Base-by-base conservation (phyloP, 2,113 vertebrate genomes). In the Nothobranchius kuhntae region DNA sequence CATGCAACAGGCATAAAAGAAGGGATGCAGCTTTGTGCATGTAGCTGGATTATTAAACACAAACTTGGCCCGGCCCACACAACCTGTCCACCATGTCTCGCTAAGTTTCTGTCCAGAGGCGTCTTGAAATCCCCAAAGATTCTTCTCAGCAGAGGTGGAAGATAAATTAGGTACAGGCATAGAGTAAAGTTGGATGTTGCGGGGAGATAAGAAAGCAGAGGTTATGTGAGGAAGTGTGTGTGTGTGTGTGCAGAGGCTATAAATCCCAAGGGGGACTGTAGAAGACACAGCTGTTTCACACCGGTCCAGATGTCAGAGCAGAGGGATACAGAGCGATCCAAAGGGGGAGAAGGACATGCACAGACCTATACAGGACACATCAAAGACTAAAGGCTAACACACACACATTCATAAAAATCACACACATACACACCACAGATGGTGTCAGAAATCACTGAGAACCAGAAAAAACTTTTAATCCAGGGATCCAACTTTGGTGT, bases 271-370 rank as follows among this genome's bases (percentile, higher is more conserved):
- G 54, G 70, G 68, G 64, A 71, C 78, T 73, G 78, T 65, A 69
- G 77, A 55, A 80, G 65, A 60, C 75, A 80, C 88, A 87, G 84
- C 88, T 88, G 88, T 86, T 87, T 88, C 64, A 63, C 71, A 74
- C 77, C 71, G 61, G n/a, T 86, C 84, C 86, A 88, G 88, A 90
- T 90, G 88, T 90, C 77, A 75, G 55, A 30, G 50, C 55, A 36
- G 40, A 75, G 47, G 70, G 64, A 73, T 65, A 65, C 13, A 46
- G 51, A 65, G 73, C 4, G 26, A 53, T 57, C 38, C 4, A 40
- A 24, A 61, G 30, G 21, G 21, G 48, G 13, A 69, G 51, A 62
- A 46, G 65, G 68, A 86, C 87, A 80, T 81, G 83, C 75, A 85
- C 80, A 83, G 80, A 73, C 83, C 68, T 58, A 85, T 83, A 79